phyloP scores from a whole-genome alignment of 2,888 invertebrate genomes.

The Luffia ferchaultella region DNA sequence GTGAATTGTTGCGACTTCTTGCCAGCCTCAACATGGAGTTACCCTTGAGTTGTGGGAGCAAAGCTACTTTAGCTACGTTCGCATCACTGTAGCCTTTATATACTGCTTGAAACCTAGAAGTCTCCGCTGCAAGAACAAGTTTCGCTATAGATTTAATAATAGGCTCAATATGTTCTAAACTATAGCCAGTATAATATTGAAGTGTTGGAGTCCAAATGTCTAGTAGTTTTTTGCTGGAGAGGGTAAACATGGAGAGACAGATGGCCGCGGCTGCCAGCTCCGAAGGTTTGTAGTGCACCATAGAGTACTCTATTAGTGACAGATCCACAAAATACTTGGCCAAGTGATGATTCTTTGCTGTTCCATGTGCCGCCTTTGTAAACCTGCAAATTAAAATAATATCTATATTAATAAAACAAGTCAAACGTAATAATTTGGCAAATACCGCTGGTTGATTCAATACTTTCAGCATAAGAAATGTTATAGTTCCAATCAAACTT shows the following conservation, averaged over 20 bases:
- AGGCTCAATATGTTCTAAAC: constrained; percentile 71
- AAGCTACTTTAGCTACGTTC: constrained; percentile 71
- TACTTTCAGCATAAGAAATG: too few relatives aligned
- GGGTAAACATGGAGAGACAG: constrained; percentile 70
- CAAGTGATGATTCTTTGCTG: constrained; percentile 73
- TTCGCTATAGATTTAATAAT: constrained; percentile 74
- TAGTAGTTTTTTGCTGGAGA: constrained; percentile 54
- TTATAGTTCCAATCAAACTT: too few relatives aligned
- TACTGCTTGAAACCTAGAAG: constrained; percentile 75
- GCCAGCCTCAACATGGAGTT: constrained; percentile 34
- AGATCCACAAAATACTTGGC: constrained; percentile 94
- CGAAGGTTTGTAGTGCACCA: constrained; percentile 83
- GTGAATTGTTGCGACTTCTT: constrained; percentile 2
- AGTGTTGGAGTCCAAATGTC: constrained; percentile 79
- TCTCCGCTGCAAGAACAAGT: constrained; percentile 73
- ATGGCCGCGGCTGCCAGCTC: constrained; percentile 83
- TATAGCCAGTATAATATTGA: constrained; percentile 79
- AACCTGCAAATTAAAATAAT: constrained; percentile 21
- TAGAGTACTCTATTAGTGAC: constrained; percentile 79
- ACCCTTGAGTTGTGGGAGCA: constrained; percentile 68
- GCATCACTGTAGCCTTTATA: constrained; percentile 69
- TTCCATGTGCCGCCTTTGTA: constrained; percentile 68
- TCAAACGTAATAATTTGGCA: too few relatives aligned
- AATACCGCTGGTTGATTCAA: too few relatives aligned
- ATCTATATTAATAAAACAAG: too few relatives aligned